Base-by-base conservation (phyloP, 2,888 invertebrate genomes). In the Flexamia atlantica region DNA sequence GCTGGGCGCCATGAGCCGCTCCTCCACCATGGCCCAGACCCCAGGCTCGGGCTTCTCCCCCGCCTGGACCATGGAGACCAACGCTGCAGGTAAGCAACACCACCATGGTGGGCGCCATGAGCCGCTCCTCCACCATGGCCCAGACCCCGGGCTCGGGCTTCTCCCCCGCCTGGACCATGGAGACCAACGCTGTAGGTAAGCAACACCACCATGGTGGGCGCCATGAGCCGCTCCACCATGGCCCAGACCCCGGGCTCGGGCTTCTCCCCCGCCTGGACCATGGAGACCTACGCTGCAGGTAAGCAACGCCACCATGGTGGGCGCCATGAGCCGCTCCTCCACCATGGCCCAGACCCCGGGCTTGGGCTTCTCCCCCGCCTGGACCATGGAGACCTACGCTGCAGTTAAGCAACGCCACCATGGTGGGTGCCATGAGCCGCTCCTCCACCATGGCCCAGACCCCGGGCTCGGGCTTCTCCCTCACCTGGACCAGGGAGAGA, bases 1-100 rank as follows among this genome's bases (percentile, higher is more conserved):
- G 90, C 91, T 96, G 46, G 95, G 95, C 28, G 93, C 93, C 5
- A 90, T 91, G 57, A 91, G 91, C 14, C 92, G 94, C 89, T 94
- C 95, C 0, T 92, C 94, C 70, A 93, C 94, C 42, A 72, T 53
- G 80, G 82, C 79, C 42, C 74, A 82, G 10, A 81, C 84, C 32
- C 84, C 84, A 9, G 81, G 82, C 57, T 72, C 84, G 5, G 76
- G 82, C 9, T 89, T 89, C 84, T 89, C 87, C 81, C 89, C 89
- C 10, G 88, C 88, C n/a, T 90, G 89, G 89, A 88, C 89, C 17
- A 89, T 89, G 88, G 89, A 89, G 83, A 84, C 85, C n/a, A 23
- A 25, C 72, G 10, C 53, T 28, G 0, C 46, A 23, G 74, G 74
- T 42, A 46, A 3, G 12, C 17, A 46, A 17, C 46, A 14, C 7